These are phyloP conservation scores for Trichacis sp. DNA, from an alignment of 2,888 invertebrate species.

Conservation along the genomic window DNA sequence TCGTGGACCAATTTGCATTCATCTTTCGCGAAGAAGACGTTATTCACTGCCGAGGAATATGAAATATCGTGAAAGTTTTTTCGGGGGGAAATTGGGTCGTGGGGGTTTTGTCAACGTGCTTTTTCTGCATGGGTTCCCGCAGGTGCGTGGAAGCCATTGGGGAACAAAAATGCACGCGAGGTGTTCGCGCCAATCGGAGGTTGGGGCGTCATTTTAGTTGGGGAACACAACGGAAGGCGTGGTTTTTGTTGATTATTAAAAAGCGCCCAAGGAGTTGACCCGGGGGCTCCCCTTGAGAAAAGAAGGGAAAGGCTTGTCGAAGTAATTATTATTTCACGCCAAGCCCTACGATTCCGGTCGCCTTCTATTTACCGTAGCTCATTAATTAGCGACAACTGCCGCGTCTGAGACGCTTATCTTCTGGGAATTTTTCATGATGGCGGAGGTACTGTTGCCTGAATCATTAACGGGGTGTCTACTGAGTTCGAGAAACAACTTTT, in stretches of 20 bases:
- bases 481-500: too few relatives aligned
- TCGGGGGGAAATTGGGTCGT: slow-evolving; percentile 6
- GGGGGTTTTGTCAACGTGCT: too few relatives aligned
- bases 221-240: slow-evolving; percentile 31
- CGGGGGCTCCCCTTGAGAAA: slow-evolving; percentile 7
- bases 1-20: slow-evolving; percentile 1
- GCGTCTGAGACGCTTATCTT: slow-evolving; percentile 7
- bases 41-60: not conserved
- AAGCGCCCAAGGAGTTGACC: slow-evolving; percentile 2
- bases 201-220: slow-evolving; percentile 49
- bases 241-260: slow-evolving; percentile 39
- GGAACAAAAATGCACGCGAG: slow-evolving; percentile 35
- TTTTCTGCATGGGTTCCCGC: slow-evolving; percentile 47
- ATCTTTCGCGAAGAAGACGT: not conserved
- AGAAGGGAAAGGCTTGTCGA: slow-evolving; percentile 5
- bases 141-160: slow-evolving; percentile 49
- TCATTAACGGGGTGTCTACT: too few relatives aligned
- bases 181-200: slow-evolving; percentile 45
- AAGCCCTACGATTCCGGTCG: slow-evolving; percentile 16
- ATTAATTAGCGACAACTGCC: slow-evolving; percentile 25
- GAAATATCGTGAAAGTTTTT: not conserved
- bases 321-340: slow-evolving; percentile 22
- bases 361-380: slow-evolving; percentile 13
- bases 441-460: not conserved
- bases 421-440: not conserved